These are phyloP conservation scores for Danio choprae DNA, from an alignment of 2,797 vertebrate genomes.

Conservation along the genomic window DNA sequence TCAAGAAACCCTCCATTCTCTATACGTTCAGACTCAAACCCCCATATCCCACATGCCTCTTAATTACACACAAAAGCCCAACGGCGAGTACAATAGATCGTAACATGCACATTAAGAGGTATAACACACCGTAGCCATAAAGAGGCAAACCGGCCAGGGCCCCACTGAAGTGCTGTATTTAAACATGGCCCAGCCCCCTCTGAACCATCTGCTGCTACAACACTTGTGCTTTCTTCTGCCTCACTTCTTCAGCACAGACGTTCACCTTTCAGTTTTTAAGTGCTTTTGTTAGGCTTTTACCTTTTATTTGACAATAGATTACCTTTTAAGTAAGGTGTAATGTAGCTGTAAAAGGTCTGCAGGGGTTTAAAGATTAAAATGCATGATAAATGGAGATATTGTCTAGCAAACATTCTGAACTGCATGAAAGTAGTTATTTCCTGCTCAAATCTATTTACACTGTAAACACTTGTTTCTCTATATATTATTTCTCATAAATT, in stretches of 20 bases:
- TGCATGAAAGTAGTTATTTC: too few relatives aligned
- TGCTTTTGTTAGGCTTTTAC: slow-evolving; percentile 1
- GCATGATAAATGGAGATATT: too few relatives aligned
- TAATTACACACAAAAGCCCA: slow-evolving; percentile 24
- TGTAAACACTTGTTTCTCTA: too few relatives aligned
- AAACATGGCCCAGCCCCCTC: slow-evolving; percentile 47
- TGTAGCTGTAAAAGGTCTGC: too few relatives aligned
- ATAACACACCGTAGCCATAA: slow-evolving; percentile 32
- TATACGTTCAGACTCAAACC: slow-evolving; percentile 6
- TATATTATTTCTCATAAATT: too few relatives aligned
- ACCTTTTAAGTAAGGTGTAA: too few relatives aligned
- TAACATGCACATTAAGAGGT: slow-evolving; percentile 27
- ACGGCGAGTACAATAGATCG: slow-evolving; percentile 1
- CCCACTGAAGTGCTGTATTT: slow-evolving; percentile 51
- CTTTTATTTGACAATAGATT: too few relatives aligned
- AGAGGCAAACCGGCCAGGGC: slow-evolving; percentile 41
- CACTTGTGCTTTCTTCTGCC: slow-evolving; percentile 30
- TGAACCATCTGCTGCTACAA: slow-evolving; percentile 55
- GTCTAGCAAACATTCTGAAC: too few relatives aligned
- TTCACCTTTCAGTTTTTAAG: slow-evolving; percentile 3
- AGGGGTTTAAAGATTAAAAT: too few relatives aligned
- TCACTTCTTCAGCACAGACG: slow-evolving; percentile 15
- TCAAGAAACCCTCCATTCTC: slow-evolving; percentile 14
- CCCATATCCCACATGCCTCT: slow-evolving; percentile 37
- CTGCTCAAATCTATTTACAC: too few relatives aligned